A percentile compares a stretch with the other conserved stretches of the same genome.
Evolutionary conservation across 2,113 vertebrate genomes (phyloP).

Genomic region (Brachypodius melanocephalos): DNA sequence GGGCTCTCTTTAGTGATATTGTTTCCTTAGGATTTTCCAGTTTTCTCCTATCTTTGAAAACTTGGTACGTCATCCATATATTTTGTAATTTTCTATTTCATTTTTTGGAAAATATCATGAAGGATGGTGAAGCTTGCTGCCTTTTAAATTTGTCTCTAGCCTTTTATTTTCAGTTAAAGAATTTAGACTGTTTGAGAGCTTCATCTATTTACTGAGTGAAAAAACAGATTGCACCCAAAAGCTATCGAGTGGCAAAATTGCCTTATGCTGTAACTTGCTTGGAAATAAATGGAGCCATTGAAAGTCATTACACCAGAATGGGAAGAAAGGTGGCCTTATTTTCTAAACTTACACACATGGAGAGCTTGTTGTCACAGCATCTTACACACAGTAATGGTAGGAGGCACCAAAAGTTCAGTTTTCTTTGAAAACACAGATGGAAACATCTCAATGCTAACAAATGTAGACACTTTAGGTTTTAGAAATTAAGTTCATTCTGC

Average conservation of each 20-base stretch:
- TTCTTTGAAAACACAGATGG: neutral
- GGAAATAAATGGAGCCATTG: slow-evolving; percentile 33
- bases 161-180: neutral
- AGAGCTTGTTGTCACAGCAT: neutral
- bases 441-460: neutral
- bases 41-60: neutral
- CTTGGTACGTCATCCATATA: neutral
- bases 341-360: neutral
- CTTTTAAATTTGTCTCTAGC: neutral
- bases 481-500: neutral
- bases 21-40: neutral
- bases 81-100: neutral
- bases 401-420: neutral
- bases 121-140: neutral
- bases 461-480: neutral
- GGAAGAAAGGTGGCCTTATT: slow-evolving; percentile 5
- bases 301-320: slow-evolving; percentile 6
- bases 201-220: neutral
- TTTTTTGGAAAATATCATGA: neutral
- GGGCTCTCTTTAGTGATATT: neutral
- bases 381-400: neutral
- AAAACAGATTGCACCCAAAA: neutral
- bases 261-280: neutral
- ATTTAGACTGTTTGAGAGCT: neutral
- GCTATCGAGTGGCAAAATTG: neutral